A percentile compares a stretch with the other conserved stretches of the same genome.
Evolutionary conservation across 2,888 invertebrate species (phyloP).

Genomic region (Acleris sparsana): DNA sequence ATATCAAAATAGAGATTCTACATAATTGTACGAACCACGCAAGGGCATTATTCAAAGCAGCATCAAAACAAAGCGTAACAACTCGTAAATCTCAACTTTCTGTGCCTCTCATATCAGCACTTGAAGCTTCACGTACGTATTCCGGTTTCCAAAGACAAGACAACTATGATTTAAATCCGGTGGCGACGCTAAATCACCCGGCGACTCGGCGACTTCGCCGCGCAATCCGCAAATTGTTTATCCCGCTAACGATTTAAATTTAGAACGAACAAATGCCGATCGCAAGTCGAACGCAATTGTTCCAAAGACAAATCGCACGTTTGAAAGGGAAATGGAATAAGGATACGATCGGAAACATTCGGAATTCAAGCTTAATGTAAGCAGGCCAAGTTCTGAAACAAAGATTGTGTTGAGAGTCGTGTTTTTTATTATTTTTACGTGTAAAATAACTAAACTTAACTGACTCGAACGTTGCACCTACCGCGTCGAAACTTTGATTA

Average conservation of each 20-base stretch:
- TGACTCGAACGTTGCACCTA: conserved; percentile 48
- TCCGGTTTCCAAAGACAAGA: conserved; percentile 62
- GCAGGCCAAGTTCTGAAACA: too few species aligned
- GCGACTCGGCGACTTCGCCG: conserved; percentile 67
- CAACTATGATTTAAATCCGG: conserved; percentile 74
- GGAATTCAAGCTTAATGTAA: too few species aligned
- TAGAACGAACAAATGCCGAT: conserved; percentile 78
- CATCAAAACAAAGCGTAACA: conserved; percentile 62
- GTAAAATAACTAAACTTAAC: conserved; percentile 70
- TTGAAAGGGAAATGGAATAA: too few species aligned
- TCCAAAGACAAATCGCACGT: conserved; percentile 47
- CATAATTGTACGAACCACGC: too few species aligned
- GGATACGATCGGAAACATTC: too few species aligned
- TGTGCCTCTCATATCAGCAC: conserved; percentile 55
- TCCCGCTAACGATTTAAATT: conserved; percentile 80
- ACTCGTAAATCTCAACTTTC: conserved; percentile 61
- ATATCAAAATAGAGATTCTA: too few species aligned
- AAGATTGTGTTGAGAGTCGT: too few species aligned
- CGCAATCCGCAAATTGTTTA: conserved; percentile 81
- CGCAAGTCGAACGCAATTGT: conserved; percentile 79
- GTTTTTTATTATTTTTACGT: conserved; percentile 30
- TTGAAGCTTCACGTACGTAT: conserved; percentile 63
- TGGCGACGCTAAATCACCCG: conserved; percentile 73
- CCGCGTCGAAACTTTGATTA: conserved; percentile 67
- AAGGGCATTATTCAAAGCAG: conserved; percentile 18